phyloP scores from a whole-genome alignment of 2,888 invertebrate genomes.

The Criorhina ranunculi region DNA sequence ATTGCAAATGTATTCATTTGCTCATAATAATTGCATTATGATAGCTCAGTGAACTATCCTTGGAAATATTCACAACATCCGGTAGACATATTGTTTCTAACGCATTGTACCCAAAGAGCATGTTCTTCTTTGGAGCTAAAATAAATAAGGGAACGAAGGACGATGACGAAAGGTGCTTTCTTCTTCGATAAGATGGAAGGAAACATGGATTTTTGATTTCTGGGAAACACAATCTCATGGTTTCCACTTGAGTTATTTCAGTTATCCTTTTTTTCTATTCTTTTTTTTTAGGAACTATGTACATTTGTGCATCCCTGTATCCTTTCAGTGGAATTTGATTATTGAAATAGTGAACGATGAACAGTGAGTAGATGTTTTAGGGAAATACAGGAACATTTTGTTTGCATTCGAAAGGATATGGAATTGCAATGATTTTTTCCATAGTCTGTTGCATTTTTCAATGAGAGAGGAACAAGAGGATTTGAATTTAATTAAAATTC shows the following conservation, averaged over 20 bases:
- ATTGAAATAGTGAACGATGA: constrained; percentile 66
- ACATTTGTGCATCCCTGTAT: constrained; percentile 7
- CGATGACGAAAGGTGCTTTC: background rate
- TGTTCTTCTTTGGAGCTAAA: constrained; percentile 10
- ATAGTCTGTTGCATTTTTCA: background rate
- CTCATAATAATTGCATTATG: constrained; percentile 73
- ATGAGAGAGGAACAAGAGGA: background rate
- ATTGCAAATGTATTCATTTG: constrained; percentile 71
- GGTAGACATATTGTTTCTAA: constrained; percentile 69
- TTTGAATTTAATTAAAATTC: constrained; percentile 35
- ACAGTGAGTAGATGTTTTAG: constrained; percentile 36
- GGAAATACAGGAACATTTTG: constrained; percentile 54
- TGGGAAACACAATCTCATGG: constrained; percentile 74
- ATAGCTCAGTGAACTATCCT: constrained; percentile 75
- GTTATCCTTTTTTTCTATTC: constrained; percentile 55
- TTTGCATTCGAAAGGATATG: constrained; percentile 46
- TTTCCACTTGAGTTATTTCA: constrained; percentile 75
- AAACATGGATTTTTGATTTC: constrained; percentile 68
- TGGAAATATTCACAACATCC: constrained; percentile 72
- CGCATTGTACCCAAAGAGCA: constrained; percentile 56
- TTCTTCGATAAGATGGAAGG: background rate
- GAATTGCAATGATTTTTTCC: constrained; percentile 11
- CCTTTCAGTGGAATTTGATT: constrained; percentile 69
- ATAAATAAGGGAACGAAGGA: background rate
- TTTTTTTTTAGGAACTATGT: constrained; percentile 19